Evolutionary conservation across 2,797 vertebrate species (phyloP), one percentile per base, ranked within the genome.

Genomic region (Sylvia borin): DNA sequence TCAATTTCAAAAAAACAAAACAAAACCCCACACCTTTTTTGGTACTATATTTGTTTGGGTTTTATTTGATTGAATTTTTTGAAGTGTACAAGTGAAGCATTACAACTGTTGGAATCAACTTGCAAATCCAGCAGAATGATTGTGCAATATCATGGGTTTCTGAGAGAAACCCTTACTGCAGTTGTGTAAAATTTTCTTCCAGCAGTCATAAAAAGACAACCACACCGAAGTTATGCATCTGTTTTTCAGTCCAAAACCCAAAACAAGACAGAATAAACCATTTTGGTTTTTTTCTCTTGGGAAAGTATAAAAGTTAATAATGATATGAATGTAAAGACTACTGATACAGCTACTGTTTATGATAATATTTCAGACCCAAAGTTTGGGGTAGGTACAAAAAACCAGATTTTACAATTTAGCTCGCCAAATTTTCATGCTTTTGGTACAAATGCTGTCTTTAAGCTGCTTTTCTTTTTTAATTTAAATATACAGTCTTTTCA

Each of bases 391-490:
- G 81, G 80, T 87, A 85, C 40, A 42, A 64, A 74, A 72, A 48
- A 15, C 53, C 60, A 48, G n/a, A 60, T 79, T 88, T 89, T 82
- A 77, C 47, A 73, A 40, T 88, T 91, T 54, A 88, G 31, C 66
- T 95, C 94, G 86, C 84, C 95, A 97, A 45, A 86, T 89, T 95
- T 74, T 76, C 50, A 57, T 62, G 4, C 25, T 91, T 89, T 92
- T 2, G 16, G 53, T 95, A 87, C 76, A 84, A 90, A 75, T 67
- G 31, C 72, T 75, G 38, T 85, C 55, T 84, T 88, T 76, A 81
- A 78, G 53, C 75, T 88, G 64, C 47, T 29, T 50, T 77, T 25
- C 47, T 32, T 29, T 61, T 48, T 83, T 10, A 47, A 31, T 89
- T 62, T 47, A 62, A 86, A 76, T 71, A 60, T 71, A 38, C 47